These are phyloP conservation scores for Margaritifera margaritifera DNA, from an alignment of 2,888 invertebrate species.

Conservation along the genomic window DNA sequence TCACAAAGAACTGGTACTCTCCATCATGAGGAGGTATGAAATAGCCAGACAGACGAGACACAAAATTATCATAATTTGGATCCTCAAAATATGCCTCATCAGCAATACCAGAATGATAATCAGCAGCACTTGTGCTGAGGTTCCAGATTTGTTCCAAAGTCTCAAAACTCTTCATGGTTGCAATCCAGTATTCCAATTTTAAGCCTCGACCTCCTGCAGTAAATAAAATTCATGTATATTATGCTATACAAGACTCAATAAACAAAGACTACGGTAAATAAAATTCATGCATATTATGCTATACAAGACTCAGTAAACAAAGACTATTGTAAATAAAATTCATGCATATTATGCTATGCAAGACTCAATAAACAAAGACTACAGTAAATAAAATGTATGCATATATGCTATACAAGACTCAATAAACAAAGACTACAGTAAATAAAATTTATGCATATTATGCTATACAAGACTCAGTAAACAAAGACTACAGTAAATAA, in stretches of 20 bases:
- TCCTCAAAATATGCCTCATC: slow-evolving; percentile 42
- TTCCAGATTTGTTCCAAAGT: not conserved
- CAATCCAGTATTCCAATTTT: slow-evolving; percentile 45
- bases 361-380: slow-evolving; percentile 7
- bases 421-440: slow-evolving; percentile 8
- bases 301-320: too few relatives aligned
- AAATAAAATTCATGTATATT: too few relatives aligned
- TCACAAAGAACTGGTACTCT: slow-evolving; percentile 47
- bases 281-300: too few relatives aligned
- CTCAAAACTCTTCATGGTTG: slow-evolving; percentile 10
- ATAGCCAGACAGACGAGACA: slow-evolving; percentile 43
- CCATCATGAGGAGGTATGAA: slow-evolving; percentile 53
- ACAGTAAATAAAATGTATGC: not conserved
- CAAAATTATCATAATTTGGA: slow-evolving; percentile 32
- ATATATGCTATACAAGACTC: too few relatives aligned
- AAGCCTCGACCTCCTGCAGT: slow-evolving; percentile 50
- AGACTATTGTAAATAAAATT: too few relatives aligned
- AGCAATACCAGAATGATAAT: slow-evolving; percentile 28
- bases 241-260: too few relatives aligned
- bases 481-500: slow-evolving; percentile 11
- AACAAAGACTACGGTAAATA: too few relatives aligned
- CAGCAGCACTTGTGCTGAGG: slow-evolving; percentile 25
- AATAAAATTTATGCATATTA: too few relatives aligned
- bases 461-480: too few relatives aligned
- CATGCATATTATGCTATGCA: too few relatives aligned